Evolutionary conservation across 1,140 invertebrate species (phyloP).

Genomic region (Drosophila subpulchrella): DNA sequence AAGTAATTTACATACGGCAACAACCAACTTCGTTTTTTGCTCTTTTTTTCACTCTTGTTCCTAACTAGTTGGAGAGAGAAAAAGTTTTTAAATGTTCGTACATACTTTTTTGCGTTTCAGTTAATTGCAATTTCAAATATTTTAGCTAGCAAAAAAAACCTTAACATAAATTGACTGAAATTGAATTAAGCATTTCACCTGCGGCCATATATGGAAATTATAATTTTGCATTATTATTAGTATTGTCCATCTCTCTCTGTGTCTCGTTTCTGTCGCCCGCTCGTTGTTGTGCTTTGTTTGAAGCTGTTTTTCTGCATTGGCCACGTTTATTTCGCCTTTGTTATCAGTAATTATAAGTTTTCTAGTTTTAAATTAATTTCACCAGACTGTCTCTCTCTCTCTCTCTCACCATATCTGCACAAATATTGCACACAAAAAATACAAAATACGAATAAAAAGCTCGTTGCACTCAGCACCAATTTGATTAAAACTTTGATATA

Average conservation of each 20-base stretch:
- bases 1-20: conserved; percentile 72
- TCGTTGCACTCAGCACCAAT: conserved; percentile 39
- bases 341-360: conserved; percentile 63
- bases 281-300: conserved; percentile 41
- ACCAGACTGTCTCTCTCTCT: conserved; percentile 1
- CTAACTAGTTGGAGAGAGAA: conserved; percentile 47
- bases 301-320: conserved; percentile 32
- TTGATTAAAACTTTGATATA: conserved; percentile 14
- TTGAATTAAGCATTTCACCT: conserved; percentile 75
- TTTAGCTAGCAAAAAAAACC: conserved; percentile 38
- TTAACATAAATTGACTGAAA: conserved; percentile 31
- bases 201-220: conserved; percentile 54
- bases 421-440: too few species aligned
- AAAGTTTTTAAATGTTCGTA: conserved; percentile 23
- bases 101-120: conserved; percentile 35
- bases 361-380: conserved; percentile 40
- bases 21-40: conserved; percentile 52
- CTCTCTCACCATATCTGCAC: conserved; percentile 22
- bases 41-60: conserved; percentile 41
- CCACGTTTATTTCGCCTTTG: conserved; percentile 46
- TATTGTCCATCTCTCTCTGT: conserved; percentile 33
- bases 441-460: conserved; percentile 7
- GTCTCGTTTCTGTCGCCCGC: conserved; percentile 19
- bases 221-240: conserved; percentile 41
- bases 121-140: conserved; percentile 64